Evolutionary conservation across 2,113 vertebrate species (phyloP).

Genomic region (Zosterops japonicus): DNA sequence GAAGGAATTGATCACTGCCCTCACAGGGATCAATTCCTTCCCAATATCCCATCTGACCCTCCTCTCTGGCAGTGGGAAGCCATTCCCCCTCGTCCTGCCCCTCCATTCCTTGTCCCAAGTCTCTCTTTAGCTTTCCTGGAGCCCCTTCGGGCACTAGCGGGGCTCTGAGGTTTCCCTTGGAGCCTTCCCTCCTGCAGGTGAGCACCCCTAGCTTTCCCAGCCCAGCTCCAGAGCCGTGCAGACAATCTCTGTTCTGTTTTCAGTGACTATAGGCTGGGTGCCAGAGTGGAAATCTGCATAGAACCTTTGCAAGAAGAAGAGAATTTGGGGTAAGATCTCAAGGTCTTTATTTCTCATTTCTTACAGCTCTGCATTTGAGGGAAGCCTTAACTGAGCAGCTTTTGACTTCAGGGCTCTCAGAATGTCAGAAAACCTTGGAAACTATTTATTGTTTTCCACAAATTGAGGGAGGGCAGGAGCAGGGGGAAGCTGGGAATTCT

Average conservation of each 20-base stretch:
- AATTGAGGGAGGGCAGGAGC: background rate
- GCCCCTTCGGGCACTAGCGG: fast-evolving
- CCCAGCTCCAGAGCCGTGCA: fast-evolving
- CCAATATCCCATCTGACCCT: fast-evolving
- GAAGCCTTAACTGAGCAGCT: background rate
- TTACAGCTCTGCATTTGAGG: background rate
- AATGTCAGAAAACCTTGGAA: background rate
- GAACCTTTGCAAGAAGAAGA: conserved; percentile 85
- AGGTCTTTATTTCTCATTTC: background rate
- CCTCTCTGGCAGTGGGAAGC: background rate
- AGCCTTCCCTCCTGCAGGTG: background rate
- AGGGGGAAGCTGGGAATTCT: background rate
- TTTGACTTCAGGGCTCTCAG: background rate
- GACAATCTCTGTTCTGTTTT: background rate
- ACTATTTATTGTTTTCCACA: background rate
- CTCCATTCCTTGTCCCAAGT: background rate
- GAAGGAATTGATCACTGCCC: no score
- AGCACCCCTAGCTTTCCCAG: background rate
- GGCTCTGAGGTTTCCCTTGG: background rate
- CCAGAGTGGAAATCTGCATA: conserved; percentile 80
- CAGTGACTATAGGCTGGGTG: conserved; percentile 76
- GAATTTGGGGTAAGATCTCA: conserved; percentile 79
- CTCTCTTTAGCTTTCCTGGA: background rate
- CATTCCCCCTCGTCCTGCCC: background rate
- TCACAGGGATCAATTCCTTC: background rate